A percentile compares a stretch with the other conserved stretches of the same genome.
phyloP scores from a whole-genome alignment of 2,888 invertebrate genomes.

The Xanthia togata region DNA sequence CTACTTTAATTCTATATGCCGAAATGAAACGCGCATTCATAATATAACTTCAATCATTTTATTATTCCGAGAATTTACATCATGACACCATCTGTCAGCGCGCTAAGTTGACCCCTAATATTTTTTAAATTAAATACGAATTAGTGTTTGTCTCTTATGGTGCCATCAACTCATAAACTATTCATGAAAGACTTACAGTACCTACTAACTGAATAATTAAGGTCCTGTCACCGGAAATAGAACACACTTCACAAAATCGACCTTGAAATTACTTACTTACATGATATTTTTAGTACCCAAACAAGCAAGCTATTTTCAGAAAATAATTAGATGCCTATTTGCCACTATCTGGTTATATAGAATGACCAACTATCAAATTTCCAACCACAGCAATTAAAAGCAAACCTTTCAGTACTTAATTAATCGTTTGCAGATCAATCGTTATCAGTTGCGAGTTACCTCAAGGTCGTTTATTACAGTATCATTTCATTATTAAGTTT shows the following conservation, averaged over 20 bases:
- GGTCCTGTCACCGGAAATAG: background rate
- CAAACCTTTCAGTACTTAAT: background rate
- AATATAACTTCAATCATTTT: too few species aligned
- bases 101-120: too few species aligned
- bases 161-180: too few species aligned
- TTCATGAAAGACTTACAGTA: too few species aligned
- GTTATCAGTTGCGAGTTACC: constrained; percentile 5
- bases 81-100: too few species aligned
- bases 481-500: constrained; percentile 52
- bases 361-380: background rate
- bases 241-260: background rate
- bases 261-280: too few species aligned
- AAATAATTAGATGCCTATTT: background rate
- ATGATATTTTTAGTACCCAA: background rate
- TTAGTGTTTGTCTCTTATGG: too few species aligned
- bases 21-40: too few species aligned
- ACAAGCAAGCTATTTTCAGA: background rate
- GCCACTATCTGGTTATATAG: too few species aligned
- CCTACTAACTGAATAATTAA: background rate
- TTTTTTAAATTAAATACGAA: too few species aligned
- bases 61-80: too few species aligned
- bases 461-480: constrained; percentile 40
- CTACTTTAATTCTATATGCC: too few species aligned
- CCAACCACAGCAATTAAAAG: constrained; percentile 6
- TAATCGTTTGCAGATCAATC: constrained; percentile 28